Percentiles rank a stretch among this genome's conserved stretches.
These are phyloP conservation scores for Hippocampus zosterae DNA, from an alignment of 2,113 vertebrate species.

Conservation along the genomic window DNA sequence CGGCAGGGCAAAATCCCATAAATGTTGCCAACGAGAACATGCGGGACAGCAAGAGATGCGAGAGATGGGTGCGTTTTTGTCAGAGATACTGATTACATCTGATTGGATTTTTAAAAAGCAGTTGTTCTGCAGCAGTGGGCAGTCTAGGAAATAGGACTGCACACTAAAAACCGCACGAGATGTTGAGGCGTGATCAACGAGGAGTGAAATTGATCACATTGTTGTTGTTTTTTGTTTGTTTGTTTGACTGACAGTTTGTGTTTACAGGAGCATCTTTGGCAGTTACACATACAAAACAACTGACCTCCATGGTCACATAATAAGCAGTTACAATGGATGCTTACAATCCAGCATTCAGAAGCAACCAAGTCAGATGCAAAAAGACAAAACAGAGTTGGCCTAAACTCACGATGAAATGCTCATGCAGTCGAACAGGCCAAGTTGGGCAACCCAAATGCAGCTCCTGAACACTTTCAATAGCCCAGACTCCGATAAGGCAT, in stretches of 20 bases:
- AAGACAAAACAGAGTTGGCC: no score
- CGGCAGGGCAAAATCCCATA: slow-evolving; percentile 23
- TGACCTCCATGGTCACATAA: neutral
- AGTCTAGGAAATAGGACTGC: slow-evolving; percentile 7
- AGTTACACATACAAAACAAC: neutral
- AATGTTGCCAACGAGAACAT: slow-evolving; percentile 18
- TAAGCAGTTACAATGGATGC: neutral
- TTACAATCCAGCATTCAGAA: neutral
- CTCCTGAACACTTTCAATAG: no score
- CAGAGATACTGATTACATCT: slow-evolving; percentile 41
- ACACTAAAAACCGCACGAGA: slow-evolving; percentile 5
- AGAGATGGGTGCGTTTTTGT: slow-evolving; percentile 27
- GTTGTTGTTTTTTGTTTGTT: slow-evolving; percentile 20
- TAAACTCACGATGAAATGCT: no score
- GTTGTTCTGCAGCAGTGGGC: no score
- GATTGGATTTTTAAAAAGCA: slow-evolving; percentile 42
- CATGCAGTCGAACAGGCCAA: no score
- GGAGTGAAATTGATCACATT: slow-evolving; percentile 20
- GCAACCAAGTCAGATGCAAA: no score
- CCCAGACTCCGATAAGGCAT: no score
- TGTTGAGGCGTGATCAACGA: neutral
- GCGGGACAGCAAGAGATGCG: slow-evolving; percentile 17
- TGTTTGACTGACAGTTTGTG: slow-evolving; percentile 14
- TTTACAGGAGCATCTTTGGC: neutral
- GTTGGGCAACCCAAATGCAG: no score